Evolutionary conservation across 2,113 vertebrate species (phyloP), one percentile per base, ranked within the genome.

Genomic region (Ptyas mucosa): DNA sequence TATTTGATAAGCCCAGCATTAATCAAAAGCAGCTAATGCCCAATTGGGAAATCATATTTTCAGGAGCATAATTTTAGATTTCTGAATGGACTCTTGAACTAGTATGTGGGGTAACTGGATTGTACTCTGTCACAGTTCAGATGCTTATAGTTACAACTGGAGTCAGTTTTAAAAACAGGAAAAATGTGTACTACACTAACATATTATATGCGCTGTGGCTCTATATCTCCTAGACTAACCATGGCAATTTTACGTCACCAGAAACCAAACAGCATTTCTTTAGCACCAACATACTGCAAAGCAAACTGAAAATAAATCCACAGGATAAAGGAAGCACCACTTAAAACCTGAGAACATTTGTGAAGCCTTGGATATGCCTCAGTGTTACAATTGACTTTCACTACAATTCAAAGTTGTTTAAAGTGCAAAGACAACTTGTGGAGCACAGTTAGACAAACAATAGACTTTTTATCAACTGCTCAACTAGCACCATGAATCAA

Each of bases 401-500:
- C 89, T 91, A 95, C 93, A 95, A 94, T 87, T 89, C 94, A 90
- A 24, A 94, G 52, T 92, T 95, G 93, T 54, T 93, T 93, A 95
- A 96, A 97, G 95, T 95, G 93, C 95, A 93, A 85, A 69, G 93
- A 55, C 91, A 95, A 61, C 86, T 94, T 94, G 55, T 7, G 0
- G 0, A 92, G 52, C 34, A 39, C 43, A 39, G 91, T 81, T 61
- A 39, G 11, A 39, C 10, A 3, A 87, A 61, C 94, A 1, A 64
- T 10, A 21, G 6, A 87, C 69, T 92, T 53, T 53, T 75, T 91
- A 87, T 2, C 88, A 94, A 85, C 93, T 95, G 90, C 51, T 93
- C 51, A 49, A 55, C 64, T 57, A 88, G 97, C 97, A 97, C 96
- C 96, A 94, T 87, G 61, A 89, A 1, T 94, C 26, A 61, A 24